Base-by-base conservation (phyloP, 2,888 invertebrate genomes). In the Rhamphomyia laevipes region DNA sequence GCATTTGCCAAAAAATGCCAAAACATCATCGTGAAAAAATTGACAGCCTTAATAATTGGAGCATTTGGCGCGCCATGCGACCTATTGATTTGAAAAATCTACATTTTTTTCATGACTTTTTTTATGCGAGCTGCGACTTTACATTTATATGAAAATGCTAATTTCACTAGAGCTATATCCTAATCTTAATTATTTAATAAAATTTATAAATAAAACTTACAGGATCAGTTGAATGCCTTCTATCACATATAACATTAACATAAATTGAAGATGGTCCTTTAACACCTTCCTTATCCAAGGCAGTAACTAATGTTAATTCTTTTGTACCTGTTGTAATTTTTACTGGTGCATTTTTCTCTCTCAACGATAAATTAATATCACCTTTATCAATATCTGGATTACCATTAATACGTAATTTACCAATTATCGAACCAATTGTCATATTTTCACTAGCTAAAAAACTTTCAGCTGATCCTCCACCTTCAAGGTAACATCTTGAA, bases 381-480 rank as follows among this genome's bases (percentile, higher is more conserved):
- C 91, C 90, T 23, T 67, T 67, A 33, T 76, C 75, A 9, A 77
- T 75, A 51, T 80, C 74, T 1, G 90, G 82, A 68, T 90, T 86
- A 1, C 91, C 92, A 64, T 86, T 81, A 45, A 92, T 84, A 47
- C 84, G 81, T 44, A 92, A 68, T 21, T 82, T 64, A 35, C 35
- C 35, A 51, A 91, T 80, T 45, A 81, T 77, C 57, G 84, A 81
- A 53, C 90, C 89, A 43, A 91, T 81, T 16, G 82, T 77, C 44
- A 83, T 75, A 64, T 89, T 88, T 73, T 93, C 93, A 65, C 84
- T 83, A 59, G 92, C 87, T 67, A 90, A 86, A 69, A 93, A 88
- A 67, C 86, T 91, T 67, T 90, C 91, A 45, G 90, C 89, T 1
- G 92, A 89, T 43, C 89, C 89, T 35, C 92, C 92, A 62, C 84